Conservation (phyloP, 2,888 invertebrate genomes). For the Eupithecia abbreviata region DNA sequence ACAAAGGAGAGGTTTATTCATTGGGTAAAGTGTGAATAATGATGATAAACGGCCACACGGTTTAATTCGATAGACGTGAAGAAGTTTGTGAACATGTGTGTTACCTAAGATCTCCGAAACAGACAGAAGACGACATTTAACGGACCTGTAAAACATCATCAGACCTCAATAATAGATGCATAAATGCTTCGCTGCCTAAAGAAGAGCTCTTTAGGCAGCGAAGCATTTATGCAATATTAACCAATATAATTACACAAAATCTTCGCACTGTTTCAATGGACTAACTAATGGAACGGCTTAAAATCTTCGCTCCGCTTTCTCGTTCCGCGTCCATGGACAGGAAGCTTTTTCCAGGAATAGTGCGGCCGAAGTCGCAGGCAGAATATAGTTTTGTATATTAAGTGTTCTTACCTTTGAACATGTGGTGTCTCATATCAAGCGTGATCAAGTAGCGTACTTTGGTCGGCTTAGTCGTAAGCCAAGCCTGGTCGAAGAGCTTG, state of each 20-base stretch:
- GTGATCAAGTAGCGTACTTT: conserved; percentile 75
- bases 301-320: too few relatives aligned
- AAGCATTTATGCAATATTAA: too few relatives aligned
- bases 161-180: neutral
- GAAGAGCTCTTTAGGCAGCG: neutral
- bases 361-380: neutral
- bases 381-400: neutral
- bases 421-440: conserved; percentile 79
- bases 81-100: neutral
- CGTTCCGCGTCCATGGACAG: too few relatives aligned
- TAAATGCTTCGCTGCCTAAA: too few relatives aligned
- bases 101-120: neutral
- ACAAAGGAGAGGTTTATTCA: neutral
- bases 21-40: neutral
- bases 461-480: conserved; percentile 69
- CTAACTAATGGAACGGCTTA: too few relatives aligned
- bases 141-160: neutral
- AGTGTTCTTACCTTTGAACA: conserved; percentile 76
- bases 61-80: neutral
- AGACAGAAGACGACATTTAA: neutral
- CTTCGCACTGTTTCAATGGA: too few relatives aligned
- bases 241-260: too few relatives aligned
- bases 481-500: conserved; percentile 71
- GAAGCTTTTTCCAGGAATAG: neutral
- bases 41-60: neutral